Conservation (phyloP, 2,888 invertebrate species). For the Lacanobia wlatinum region DNA sequence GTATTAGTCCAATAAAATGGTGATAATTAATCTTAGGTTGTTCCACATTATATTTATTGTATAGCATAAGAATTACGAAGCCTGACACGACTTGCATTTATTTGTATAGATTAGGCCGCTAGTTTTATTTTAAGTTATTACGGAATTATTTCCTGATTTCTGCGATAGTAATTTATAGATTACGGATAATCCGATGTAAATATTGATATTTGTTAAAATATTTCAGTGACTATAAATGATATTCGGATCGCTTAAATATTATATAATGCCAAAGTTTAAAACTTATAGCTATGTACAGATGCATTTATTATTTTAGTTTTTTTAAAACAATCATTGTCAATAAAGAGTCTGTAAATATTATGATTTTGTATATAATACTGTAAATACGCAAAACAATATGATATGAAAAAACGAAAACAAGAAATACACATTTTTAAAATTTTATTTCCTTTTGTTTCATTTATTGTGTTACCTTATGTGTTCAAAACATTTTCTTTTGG, state of each 20-base stretch:
- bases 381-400: constrained; percentile 82
- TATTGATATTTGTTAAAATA: constrained; percentile 70
- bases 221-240: constrained; percentile 64
- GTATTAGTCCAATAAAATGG: constrained; percentile 89
- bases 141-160: constrained; percentile 85
- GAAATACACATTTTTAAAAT: constrained; percentile 88
- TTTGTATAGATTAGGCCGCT: constrained; percentile 80
- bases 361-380: constrained; percentile 84
- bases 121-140: constrained; percentile 80
- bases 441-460: constrained; percentile 89
- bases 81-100: constrained; percentile 80
- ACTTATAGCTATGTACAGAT: constrained; percentile 87
- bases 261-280: constrained; percentile 90
- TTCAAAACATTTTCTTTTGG: constrained; percentile 45
- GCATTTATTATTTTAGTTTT: constrained; percentile 83
- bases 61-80: constrained; percentile 70
- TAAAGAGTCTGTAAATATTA: constrained; percentile 86
- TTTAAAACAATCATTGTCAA: constrained; percentile 76
- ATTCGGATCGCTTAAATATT: constrained; percentile 72
- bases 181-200: constrained; percentile 79
- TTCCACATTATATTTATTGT: constrained; percentile 85
- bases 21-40: constrained; percentile 88
- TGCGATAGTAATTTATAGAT: constrained; percentile 88
- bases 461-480: constrained; percentile 76
- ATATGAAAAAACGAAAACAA: constrained; percentile 78